A percentile compares a stretch with the other conserved stretches of the same genome.
phyloP scores from a whole-genome alignment of 2,113 vertebrate genomes.

The Clupea harengus region DNA sequence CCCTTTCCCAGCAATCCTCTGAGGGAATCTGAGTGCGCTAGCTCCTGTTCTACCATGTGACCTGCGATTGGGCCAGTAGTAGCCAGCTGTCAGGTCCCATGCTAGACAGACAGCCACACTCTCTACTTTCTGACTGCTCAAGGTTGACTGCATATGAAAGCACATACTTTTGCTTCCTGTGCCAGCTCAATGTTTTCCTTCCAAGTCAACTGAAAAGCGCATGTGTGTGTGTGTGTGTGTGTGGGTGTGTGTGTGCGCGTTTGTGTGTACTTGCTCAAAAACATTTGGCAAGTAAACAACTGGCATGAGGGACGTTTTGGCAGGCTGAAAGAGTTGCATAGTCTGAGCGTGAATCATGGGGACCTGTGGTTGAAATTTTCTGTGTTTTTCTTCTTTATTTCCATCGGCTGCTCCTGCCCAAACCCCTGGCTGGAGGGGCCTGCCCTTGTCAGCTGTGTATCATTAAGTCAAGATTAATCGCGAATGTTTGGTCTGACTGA shows the following conservation, averaged over 20 bases:
- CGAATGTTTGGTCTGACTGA: neutral
- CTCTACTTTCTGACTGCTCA: neutral
- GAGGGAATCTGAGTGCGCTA: neutral
- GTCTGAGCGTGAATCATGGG: neutral
- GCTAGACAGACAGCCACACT: neutral
- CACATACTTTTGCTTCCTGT: neutral
- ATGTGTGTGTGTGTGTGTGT: neutral
- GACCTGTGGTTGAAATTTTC: neutral
- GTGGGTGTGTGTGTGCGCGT: neutral
- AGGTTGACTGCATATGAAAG: neutral
- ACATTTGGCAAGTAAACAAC: constrained; percentile 9
- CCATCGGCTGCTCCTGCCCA: neutral
- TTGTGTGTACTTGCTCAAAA: constrained; percentile 7
- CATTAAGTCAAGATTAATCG: neutral
- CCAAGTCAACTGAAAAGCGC: neutral
- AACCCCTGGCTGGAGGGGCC: neutral
- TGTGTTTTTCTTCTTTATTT: neutral
- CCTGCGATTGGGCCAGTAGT: neutral
- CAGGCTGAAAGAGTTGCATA: neutral
- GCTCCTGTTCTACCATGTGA: neutral
- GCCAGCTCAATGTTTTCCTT: neutral
- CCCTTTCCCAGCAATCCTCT: neutral
- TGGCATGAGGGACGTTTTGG: neutral
- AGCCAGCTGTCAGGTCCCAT: neutral
- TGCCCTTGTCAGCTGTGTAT: neutral